Percentiles rank a stretch among this genome's conserved stretches.
Evolutionary conservation across 2,797 vertebrate species (phyloP).

Genomic region (Galago senegalensis): DNA sequence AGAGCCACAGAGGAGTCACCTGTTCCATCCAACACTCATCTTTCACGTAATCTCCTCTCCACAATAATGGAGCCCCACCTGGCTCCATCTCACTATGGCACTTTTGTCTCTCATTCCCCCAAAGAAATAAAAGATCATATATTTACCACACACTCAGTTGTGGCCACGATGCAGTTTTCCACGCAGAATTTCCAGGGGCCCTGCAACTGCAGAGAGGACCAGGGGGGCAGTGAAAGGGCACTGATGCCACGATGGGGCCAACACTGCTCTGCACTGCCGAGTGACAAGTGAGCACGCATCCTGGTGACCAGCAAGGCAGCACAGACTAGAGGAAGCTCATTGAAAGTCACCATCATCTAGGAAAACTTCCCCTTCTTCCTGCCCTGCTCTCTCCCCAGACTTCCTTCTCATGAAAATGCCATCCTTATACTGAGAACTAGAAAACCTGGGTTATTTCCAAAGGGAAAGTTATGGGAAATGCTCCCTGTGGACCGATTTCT

Average conservation of each 20-base stretch:
- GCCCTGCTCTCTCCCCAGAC: not conserved
- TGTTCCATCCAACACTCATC: not conserved
- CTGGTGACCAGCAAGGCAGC: not conserved
- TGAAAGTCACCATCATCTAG: not conserved
- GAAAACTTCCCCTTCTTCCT: conserved; percentile 8
- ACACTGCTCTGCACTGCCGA: conserved; percentile 81
- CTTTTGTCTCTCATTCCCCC: not conserved
- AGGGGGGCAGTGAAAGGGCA: conserved; percentile 83
- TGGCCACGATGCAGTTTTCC: conserved; percentile 79
- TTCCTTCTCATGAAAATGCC: conserved; percentile 49
- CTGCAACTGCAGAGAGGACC: conserved; percentile 46
- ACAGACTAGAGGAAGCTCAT: not conserved
- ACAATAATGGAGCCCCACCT: not conserved
- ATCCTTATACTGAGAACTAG: not conserved
- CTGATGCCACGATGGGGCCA: conserved; percentile 84
- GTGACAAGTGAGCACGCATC: not conserved
- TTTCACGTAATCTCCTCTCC: not conserved
- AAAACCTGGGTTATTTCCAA: conserved; percentile 31
- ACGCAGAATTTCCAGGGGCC: conserved; percentile 54
- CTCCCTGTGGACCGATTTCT: not conserved
- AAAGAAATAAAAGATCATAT: not conserved
- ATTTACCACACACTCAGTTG: conserved; percentile 86
- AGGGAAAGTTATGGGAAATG: not conserved
- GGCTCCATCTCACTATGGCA: not conserved
- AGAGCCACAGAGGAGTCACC: not conserved